Conservation (phyloP, 2,888 invertebrate genomes). For the Podabrus alpinus region DNA sequence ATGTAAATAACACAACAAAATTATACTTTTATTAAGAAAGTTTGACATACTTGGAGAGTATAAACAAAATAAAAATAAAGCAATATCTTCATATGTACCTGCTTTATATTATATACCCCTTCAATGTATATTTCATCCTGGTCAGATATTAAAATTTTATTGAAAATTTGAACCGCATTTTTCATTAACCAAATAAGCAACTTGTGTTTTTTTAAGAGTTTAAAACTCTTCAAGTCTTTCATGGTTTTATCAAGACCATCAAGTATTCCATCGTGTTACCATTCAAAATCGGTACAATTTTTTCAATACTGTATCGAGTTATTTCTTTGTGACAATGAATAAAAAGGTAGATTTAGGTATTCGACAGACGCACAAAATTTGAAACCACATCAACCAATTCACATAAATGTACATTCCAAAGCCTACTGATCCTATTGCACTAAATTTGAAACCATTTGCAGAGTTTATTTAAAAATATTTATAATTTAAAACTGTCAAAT, state of each 20-base stretch:
- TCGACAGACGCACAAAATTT: neutral
- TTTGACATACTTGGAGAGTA: neutral
- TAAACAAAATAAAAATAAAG: neutral
- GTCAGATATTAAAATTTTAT: neutral
- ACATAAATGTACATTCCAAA: neutral
- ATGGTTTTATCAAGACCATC: neutral
- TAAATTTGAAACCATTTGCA: neutral
- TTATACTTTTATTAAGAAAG: neutral
- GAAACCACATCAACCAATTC: neutral
- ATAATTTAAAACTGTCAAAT: neutral
- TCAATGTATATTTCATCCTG: neutral
- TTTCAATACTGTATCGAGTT: neutral
- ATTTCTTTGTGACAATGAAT: neutral
- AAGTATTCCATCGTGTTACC: no score
- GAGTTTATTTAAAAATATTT: neutral
- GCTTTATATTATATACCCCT: neutral
- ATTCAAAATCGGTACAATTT: neutral
- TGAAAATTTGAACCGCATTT: neutral
- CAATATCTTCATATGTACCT: neutral
- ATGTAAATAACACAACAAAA: neutral
- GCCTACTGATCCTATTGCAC: neutral
- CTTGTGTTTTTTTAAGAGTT: neutral
- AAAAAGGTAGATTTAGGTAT: neutral
- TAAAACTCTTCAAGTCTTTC: neutral
- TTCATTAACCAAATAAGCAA: neutral